Conservation (phyloP, 2,113 vertebrate genomes). For the Eublepharis macularius region DNA sequence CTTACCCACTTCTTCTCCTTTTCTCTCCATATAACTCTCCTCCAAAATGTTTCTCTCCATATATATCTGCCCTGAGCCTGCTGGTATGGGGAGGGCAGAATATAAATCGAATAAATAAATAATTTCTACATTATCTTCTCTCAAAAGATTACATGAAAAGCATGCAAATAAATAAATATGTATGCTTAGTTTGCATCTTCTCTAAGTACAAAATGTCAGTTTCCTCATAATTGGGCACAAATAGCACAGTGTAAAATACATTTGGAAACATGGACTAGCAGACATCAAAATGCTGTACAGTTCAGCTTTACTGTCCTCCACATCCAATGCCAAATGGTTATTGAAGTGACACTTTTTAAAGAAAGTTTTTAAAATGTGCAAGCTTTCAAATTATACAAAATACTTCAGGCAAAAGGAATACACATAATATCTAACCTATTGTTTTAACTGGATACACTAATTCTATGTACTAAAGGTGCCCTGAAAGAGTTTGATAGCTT, state of each 20-base stretch:
- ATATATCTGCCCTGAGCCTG: background rate
- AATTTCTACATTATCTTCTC: background rate
- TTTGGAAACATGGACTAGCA: background rate
- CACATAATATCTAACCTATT: background rate
- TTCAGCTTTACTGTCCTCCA: background rate
- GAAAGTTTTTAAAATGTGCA: background rate
- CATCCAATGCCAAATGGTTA: background rate
- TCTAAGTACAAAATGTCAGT: background rate
- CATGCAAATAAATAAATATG: background rate
- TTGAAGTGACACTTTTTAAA: background rate
- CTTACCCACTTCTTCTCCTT: background rate
- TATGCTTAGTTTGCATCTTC: background rate
- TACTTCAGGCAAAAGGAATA: no score
- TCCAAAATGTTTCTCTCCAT: no score
- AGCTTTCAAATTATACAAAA: background rate
- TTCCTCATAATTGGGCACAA: background rate
- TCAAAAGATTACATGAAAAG: background rate
- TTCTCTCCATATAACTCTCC: no score
- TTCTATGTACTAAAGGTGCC: background rate
- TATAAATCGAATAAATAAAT: no score
- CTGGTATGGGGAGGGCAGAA: no score
- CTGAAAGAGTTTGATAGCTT: background rate
- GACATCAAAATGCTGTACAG: background rate
- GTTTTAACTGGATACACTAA: background rate
- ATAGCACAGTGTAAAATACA: background rate